Evolutionary conservation across 2,888 invertebrate species (phyloP).

Genomic region (Cryptosula pallasiana): DNA sequence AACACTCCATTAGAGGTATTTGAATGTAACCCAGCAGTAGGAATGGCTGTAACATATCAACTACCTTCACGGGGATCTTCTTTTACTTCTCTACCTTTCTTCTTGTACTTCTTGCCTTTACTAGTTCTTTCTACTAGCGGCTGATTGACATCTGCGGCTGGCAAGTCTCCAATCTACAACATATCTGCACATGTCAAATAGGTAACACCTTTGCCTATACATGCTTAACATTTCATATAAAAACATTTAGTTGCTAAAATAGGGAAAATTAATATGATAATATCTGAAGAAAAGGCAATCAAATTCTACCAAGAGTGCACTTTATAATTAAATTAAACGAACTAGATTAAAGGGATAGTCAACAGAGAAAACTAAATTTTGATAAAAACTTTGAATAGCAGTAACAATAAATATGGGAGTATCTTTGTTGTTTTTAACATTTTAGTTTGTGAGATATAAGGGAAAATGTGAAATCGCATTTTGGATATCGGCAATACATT

Average conservation of each 20-base stretch:
- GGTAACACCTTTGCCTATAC: too few relatives aligned
- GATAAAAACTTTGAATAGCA: slow-evolving; percentile 2
- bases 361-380: too few relatives aligned
- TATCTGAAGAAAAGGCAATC: neutral
- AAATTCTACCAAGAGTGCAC: neutral
- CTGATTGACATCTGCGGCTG: neutral
- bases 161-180: neutral
- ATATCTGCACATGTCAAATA: too few relatives aligned
- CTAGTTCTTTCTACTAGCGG: neutral
- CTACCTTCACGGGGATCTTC: neutral
- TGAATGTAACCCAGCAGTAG: neutral
- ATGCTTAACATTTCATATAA: too few relatives aligned
- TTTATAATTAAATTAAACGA: neutral
- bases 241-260: too few relatives aligned
- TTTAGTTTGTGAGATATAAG: too few relatives aligned
- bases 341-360: neutral
- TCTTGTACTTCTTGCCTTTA: slow-evolving; percentile 9
- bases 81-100: neutral
- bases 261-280: neutral
- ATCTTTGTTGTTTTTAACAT: too few relatives aligned
- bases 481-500: too few relatives aligned
- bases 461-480: too few relatives aligned
- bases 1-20: too few relatives aligned
- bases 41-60: neutral
- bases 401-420: too few relatives aligned